Conservation (phyloP, 2,797 vertebrate genomes). For the Tympanoctomys barrerae region DNA sequence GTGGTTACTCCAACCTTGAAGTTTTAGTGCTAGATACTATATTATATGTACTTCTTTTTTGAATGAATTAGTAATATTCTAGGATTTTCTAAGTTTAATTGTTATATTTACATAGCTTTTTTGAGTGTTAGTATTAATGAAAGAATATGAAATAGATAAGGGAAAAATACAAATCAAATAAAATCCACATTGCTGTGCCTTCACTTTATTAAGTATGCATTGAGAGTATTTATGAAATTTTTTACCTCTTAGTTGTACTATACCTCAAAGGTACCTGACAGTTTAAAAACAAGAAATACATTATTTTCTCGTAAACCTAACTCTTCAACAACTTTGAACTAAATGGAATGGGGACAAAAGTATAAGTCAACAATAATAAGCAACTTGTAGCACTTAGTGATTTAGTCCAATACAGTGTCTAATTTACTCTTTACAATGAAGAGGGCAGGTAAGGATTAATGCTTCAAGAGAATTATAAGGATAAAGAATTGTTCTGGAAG, state of each 20-base stretch:
- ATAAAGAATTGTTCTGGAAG: conserved; percentile 49
- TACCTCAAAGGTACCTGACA: neutral
- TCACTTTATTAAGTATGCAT: neutral
- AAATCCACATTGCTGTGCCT: conserved; percentile 22
- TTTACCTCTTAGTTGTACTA: neutral
- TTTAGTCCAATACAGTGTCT: neutral
- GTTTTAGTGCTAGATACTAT: conserved; percentile 18
- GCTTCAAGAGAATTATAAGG: conserved; percentile 55
- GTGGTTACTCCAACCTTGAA: conserved; percentile 4
- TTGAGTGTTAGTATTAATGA: conserved; percentile 45
- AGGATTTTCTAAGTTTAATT: conserved; percentile 17
- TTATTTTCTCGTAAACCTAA: conserved; percentile 49
- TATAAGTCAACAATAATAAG: neutral
- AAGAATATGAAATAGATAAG: conserved; percentile 45
- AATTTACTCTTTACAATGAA: conserved; percentile 61
- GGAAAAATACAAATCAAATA: conserved; percentile 1
- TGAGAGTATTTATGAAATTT: conserved; percentile 42
- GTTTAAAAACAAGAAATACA: conserved; percentile 57
- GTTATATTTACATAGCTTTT: neutral
- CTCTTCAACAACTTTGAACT: neutral
- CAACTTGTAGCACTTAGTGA: neutral
- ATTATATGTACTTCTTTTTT: conserved; percentile 25
- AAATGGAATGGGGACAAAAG: neutral
- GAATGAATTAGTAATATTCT: conserved; percentile 21
- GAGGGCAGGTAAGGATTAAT: conserved; percentile 67